Conservation (phyloP, 2,797 vertebrate genomes). For the Enteromius trimaculatus region DNA sequence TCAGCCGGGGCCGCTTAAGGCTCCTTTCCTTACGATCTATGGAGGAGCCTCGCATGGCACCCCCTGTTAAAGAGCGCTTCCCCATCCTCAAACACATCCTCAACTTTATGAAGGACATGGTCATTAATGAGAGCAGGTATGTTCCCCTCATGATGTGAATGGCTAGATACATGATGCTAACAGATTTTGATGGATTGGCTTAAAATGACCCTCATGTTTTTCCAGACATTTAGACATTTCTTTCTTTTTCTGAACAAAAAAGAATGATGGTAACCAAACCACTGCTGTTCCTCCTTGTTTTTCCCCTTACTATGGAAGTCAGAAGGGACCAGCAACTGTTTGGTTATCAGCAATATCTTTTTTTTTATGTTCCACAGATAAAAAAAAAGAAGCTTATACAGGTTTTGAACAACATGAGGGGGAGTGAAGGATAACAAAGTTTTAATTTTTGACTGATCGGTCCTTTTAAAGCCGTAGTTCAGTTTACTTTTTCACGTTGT, state of each 20-base stretch:
- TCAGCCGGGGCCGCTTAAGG: slow-evolving; percentile 88
- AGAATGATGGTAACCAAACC: neutral
- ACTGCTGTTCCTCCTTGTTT: neutral
- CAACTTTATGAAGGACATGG: slow-evolving; percentile 92
- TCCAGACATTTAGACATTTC: neutral
- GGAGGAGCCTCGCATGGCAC: slow-evolving; percentile 85
- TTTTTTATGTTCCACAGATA: neutral
- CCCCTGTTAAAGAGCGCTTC: slow-evolving; percentile 89
- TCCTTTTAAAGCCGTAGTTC: neutral
- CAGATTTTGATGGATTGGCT: neutral
- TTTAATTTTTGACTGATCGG: neutral
- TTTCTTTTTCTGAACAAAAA: neutral
- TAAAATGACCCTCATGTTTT: neutral
- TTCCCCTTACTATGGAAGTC: neutral
- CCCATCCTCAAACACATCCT: slow-evolving; percentile 87
- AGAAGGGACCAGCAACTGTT: neutral
- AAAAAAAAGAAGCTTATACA: neutral
- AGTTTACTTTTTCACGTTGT: neutral
- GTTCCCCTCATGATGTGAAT: neutral
- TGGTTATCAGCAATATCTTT: neutral
- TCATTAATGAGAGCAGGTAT: slow-evolving; percentile 86
- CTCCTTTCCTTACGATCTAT: slow-evolving; percentile 92
- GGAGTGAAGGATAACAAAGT: neutral
- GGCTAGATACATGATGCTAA: neutral
- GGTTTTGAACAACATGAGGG: too few species aligned